Percentiles rank a stretch among this genome's conserved stretches.
Evolutionary conservation across 2,113 vertebrate species (phyloP).

Genomic region (Bos taurus): ARS-UCD2.0 NC_037342.1:7222001-7222500

Average conservation of each 20-base stretch:
- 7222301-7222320: background rate
- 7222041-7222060: background rate
- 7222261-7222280: background rate
- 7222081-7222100: background rate
- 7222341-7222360: background rate
- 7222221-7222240: background rate
- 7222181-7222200: background rate
- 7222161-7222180: background rate
- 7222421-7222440: background rate
- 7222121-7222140: background rate
- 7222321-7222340: background rate
- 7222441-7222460: background rate
- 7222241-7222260: background rate
- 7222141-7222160: background rate
- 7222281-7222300: background rate
- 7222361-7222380: background rate
- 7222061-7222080: background rate
- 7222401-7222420: background rate
- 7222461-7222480: background rate
- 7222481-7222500: background rate
- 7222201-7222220: background rate
- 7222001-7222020: background rate
- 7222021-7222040: background rate
- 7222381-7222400: background rate
- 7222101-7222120: background rate